Evolutionary conservation across 1,140 invertebrate species (phyloP), one percentile per base, ranked within the genome.

Genomic region (Mylabris phalerata): DNA sequence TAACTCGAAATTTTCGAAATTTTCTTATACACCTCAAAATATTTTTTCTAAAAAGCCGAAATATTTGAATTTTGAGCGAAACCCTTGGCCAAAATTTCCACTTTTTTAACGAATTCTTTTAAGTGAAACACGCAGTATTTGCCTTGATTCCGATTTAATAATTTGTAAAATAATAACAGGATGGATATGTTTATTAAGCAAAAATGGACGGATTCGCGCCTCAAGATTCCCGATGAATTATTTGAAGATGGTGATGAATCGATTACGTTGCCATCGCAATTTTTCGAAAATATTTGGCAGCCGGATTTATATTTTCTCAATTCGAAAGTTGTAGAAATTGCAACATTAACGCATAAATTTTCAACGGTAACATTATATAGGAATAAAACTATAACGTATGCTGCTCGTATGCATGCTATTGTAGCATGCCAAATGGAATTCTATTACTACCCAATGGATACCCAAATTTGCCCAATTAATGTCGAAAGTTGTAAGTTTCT

Each of bases 391-490:
- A 84, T 91, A 9, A 75, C 80, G 56, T 91, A 90, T 72, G 81
- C 86, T 6, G 87, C 87, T 0, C 74, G 89, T 54, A 87, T 90
- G 84, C 87, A 90, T 68, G 88, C 87, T 0, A 90, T 89, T 50
- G 85, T 91, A 46, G 88, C 87, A 50, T 92, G 89, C 72, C 88
- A 90, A 73, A 91, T 92, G 88, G 87, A 90, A 72, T 89, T 91
- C 69, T 84, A 88, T 67, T 79, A 88, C 24, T 91, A 90, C 68
- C 89, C 89, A 9, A 88, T 90, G 85, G 89, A 92, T 69, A 86
- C 88, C 63, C 89, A 91, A 77, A 82, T 84, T 3, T 92, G 89
- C 70, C 84, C 85, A 9, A 85, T 92, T 63, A 85, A 84, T 62
- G 85, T 92, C 57, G 88, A 90, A 75, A 90, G 88, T 71, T 91